Conservation (phyloP, 2,888 invertebrate genomes). For the Atherix ibis region DNA sequence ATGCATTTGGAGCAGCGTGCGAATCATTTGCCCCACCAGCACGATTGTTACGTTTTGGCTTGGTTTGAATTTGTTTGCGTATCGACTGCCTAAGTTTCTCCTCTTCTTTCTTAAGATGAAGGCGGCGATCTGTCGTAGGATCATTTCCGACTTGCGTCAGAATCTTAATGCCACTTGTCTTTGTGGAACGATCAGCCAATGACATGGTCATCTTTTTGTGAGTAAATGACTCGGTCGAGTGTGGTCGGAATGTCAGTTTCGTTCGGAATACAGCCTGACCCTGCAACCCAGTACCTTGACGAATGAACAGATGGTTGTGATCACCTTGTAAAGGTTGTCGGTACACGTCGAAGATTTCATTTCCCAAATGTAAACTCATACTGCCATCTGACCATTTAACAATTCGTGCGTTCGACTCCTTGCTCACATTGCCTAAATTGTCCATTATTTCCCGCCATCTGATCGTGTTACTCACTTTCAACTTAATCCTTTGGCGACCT, state of each 20-base stretch:
- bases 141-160: conserved; percentile 64
- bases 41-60: conserved; percentile 36
- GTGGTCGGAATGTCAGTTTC: conserved; percentile 92
- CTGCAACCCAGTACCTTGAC: conserved; percentile 94
- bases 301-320: conserved; percentile 93
- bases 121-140: conserved; percentile 83
- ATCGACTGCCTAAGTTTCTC: conserved; percentile 83
- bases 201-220: conserved; percentile 98
- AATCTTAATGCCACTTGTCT: conserved; percentile 90
- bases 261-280: conserved; percentile 96
- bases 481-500: conserved; percentile 67
- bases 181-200: conserved; percentile 84
- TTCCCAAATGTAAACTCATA: conserved; percentile 89
- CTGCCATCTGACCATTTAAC: conserved; percentile 98
- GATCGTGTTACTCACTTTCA: conserved; percentile 95
- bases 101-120: conserved; percentile 95
- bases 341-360: conserved; percentile 96
- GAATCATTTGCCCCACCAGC: conserved; percentile 28
- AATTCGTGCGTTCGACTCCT: conserved; percentile 88
- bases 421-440: conserved; percentile 61
- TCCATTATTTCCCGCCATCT: conserved; percentile 81
- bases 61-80: conserved; percentile 39
- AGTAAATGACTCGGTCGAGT: conserved; percentile 97
- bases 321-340: conserved; percentile 88
- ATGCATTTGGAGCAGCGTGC: conserved; percentile 23